Base-by-base conservation (phyloP, 2,888 invertebrate genomes). In the Parasteatoda lunata region DNA sequence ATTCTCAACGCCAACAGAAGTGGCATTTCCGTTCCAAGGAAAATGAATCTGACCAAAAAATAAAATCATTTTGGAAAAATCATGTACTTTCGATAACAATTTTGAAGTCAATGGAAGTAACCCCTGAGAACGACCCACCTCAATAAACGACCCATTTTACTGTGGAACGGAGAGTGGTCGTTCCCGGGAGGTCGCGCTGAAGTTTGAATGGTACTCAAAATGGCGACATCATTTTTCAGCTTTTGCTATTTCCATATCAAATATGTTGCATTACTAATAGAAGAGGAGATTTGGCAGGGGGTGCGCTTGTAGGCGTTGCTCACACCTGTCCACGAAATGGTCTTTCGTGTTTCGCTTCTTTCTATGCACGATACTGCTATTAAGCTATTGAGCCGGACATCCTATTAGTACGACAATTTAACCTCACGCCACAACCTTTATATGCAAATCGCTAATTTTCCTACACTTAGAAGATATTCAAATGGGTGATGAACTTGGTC, bases 241-340 rank as follows among this genome's bases (percentile, higher is more conserved):
- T 30, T 30, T 30, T 30, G 30, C 30, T 30, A 30, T 30, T 30
- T 30, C 30, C 30, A 30, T 30, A 30, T 30, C 30, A 30, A 30
- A 30, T 30, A 30, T 30, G 30, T 30, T 30, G 30, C 30, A 30
- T 30, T 30, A 30, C 30, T 30, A 30, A 30, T 30, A 30, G 30
- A 30, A 30, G 30, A 30, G 30, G 30, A 30, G 30, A 30, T 71
- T 72, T 77, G 71, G 78, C 73, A 66, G 59, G 64, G 75, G 79
- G 73, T 76, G 80, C 71, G 80, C 80, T 52, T n/a, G 77, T 65
- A 66, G 80, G 85, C 85, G 79, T 85, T 76, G 71, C 85, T 85
- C 85, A 85, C 85, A 85, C 85, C 85, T 85, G 85, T 85, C 77
- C 79, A 64, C 65, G 71, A 79, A 77, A 80, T 85, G 76, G 71